Conservation (phyloP, 2,888 invertebrate genomes). For the Peribatodes rhomboidaria region DNA sequence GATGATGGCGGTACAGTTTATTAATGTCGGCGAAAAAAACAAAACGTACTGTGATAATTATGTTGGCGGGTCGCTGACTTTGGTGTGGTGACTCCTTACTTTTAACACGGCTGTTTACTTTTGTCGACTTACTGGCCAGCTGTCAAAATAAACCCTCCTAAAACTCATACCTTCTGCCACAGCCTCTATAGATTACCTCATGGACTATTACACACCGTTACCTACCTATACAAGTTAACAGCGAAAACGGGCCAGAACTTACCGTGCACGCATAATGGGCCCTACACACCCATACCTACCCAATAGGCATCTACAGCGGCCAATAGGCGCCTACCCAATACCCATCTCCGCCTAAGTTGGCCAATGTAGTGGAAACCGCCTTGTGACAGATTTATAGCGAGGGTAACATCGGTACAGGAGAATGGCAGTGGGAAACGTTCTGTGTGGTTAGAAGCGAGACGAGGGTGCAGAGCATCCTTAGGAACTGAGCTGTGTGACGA, state of each 20-base stretch:
- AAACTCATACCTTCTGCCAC: constrained; percentile 1
- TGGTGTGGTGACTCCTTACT: too few relatives aligned
- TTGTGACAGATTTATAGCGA: constrained; percentile 37
- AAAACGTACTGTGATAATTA: too few relatives aligned
- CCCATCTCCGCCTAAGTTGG: constrained; percentile 34
- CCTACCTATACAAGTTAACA: constrained; percentile 6
- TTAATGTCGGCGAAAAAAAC: too few relatives aligned
- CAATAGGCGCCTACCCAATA: constrained; percentile 21
- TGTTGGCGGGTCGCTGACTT: too few relatives aligned
- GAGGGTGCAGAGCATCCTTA: neutral
- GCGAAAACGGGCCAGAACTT: constrained; percentile 1
- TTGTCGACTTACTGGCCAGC: neutral
- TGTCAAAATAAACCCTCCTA: neutral
- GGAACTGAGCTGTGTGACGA: neutral
- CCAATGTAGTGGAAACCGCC: constrained; percentile 39
- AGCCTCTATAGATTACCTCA: constrained; percentile 5
- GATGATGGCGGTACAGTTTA: too few relatives aligned
- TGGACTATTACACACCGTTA: constrained; percentile 10
- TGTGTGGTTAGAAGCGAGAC: neutral
- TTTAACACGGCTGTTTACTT: too few relatives aligned
- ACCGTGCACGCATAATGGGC: constrained; percentile 19
- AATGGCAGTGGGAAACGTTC: constrained; percentile 14
- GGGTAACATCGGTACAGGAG: constrained; percentile 14
- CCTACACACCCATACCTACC: neutral
- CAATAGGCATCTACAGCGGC: neutral